Percentiles rank a stretch among this genome's conserved stretches.
Evolutionary conservation across 2,113 vertebrate genomes (phyloP).

Genomic region (human): DNA sequence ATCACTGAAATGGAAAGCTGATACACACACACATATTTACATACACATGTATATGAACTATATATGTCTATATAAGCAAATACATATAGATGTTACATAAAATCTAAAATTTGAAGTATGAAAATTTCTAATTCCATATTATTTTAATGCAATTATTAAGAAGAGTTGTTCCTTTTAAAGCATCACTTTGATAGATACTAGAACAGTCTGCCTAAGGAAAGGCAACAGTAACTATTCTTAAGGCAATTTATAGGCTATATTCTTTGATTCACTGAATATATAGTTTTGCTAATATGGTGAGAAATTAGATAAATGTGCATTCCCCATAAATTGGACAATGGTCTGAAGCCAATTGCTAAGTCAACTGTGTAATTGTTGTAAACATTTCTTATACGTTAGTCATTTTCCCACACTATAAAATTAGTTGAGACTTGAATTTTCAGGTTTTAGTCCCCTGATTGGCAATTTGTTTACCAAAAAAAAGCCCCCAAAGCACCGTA

Average conservation of each 20-base stretch:
- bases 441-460: neutral
- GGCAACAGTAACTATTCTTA: neutral
- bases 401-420: conserved; percentile 35
- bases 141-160: conserved; percentile 10
- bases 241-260: neutral
- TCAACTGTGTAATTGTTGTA: conserved; percentile 36
- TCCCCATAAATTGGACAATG: conserved; percentile 13
- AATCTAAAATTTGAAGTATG: neutral
- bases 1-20: conserved; percentile 17
- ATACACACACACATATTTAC: neutral
- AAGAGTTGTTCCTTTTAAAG: neutral
- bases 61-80: neutral
- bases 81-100: neutral
- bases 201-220: conserved; percentile 37
- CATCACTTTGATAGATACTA: neutral
- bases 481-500: neutral
- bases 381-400: conserved; percentile 38
- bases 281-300: neutral
- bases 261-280: conserved; percentile 20
- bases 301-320: conserved; percentile 33
- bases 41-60: neutral
- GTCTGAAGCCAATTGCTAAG: conserved; percentile 49
- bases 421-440: conserved; percentile 28
- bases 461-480: conserved; percentile 40
- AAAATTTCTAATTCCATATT: neutral